phyloP scores from a whole-genome alignment of 2,113 vertebrate species.

The Pitta sordida region DNA sequence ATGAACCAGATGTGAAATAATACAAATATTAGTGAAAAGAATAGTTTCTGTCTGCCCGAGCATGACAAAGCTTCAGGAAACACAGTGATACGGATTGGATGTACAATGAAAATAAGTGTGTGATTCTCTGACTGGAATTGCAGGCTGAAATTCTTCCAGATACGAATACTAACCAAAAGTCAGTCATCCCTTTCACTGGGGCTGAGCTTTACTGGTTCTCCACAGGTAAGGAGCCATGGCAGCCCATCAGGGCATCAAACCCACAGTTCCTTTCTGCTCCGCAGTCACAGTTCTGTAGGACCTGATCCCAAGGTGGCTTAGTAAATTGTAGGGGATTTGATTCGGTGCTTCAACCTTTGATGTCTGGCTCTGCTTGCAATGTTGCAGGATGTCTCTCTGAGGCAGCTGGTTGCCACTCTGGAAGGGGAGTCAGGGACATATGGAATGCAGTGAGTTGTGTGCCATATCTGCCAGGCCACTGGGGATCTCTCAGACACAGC shows the following conservation, averaged over 20 bases:
- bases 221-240: accelerated
- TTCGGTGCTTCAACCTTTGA: not conserved
- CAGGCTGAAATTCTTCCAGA: not conserved
- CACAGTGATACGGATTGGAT: not conserved
- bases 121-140: not conserved
- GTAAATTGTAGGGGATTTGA: not conserved
- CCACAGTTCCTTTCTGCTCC: not conserved
- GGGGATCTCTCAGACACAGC: not conserved
- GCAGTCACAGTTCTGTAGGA: not conserved
- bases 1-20: conserved; percentile 59
- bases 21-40: conserved; percentile 48
- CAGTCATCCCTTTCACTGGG: not conserved
- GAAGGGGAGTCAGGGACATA: not conserved
- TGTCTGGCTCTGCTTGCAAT: not conserved
- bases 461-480: not conserved
- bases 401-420: not conserved
- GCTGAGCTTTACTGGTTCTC: not conserved
- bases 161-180: not conserved
- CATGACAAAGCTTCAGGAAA: conserved; percentile 54
- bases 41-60: conserved; percentile 15
- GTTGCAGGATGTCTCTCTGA: accelerated
- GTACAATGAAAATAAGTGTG: conserved; percentile 8
- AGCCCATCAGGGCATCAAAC: not conserved
- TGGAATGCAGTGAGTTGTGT: not conserved
- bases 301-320: not conserved